These are phyloP conservation scores for Tangara arthus DNA, from an alignment of 2,797 vertebrate species.

Conservation along the genomic window DNA sequence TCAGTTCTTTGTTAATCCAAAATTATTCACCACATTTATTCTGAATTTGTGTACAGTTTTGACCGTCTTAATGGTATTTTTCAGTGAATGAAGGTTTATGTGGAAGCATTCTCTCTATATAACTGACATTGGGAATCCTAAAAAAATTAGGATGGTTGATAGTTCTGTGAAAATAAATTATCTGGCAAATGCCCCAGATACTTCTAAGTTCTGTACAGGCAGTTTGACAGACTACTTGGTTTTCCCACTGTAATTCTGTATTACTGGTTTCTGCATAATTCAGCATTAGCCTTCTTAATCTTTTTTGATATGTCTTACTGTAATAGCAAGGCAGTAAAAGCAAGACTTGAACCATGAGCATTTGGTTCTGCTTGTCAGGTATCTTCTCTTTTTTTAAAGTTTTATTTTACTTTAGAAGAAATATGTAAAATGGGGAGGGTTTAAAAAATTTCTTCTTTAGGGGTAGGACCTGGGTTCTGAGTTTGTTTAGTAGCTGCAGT, in stretches of 20 bases:
- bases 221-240: constrained; percentile 38
- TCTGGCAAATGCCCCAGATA: constrained; percentile 36
- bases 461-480: neutral
- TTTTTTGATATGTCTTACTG: constrained; percentile 32
- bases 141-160: neutral
- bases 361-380: constrained; percentile 7
- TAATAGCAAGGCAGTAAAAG: neutral
- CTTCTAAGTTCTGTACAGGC: neutral
- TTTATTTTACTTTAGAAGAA: neutral
- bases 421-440: neutral
- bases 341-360: neutral
- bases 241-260: constrained; percentile 9
- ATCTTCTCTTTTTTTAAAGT: neutral
- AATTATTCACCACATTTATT: neutral
- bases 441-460: neutral
- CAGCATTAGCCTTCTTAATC: constrained; percentile 35
- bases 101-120: neutral
- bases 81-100: neutral
- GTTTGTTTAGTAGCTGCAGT: neutral
- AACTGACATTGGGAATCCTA: neutral
- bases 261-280: constrained; percentile 53
- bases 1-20: neutral
- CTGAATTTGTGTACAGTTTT: neutral
- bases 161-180: neutral
- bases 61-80: neutral